Evolutionary conservation across 2,113 vertebrate genomes (phyloP).

Genomic region (Etia nguti): DNA sequence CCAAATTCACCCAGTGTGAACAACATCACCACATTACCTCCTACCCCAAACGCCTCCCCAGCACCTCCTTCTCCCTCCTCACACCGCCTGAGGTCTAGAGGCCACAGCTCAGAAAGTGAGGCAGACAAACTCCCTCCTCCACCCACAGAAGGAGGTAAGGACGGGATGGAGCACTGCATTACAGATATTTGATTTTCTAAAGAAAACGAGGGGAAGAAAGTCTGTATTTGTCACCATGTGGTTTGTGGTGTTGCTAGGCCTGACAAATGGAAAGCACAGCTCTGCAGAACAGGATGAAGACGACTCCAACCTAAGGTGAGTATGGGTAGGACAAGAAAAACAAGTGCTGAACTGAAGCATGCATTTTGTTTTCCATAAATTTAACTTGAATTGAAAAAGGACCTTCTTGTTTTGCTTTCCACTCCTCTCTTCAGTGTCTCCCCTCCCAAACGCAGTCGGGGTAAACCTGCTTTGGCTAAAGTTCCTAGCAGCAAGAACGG

Average conservation of each 20-base stretch:
- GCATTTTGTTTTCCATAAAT: neutral
- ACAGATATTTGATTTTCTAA: neutral
- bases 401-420: neutral
- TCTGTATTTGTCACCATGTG: neutral
- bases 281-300: constrained; percentile 71
- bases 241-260: constrained; percentile 63
- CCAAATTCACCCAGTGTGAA: constrained; percentile 19
- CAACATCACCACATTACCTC: constrained; percentile 34
- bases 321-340: neutral
- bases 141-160: constrained; percentile 66
- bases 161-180: neutral
- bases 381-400: neutral
- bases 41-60: constrained; percentile 33
- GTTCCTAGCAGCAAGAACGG: constrained; percentile 82
- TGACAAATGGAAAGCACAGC: constrained; percentile 81
- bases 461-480: constrained; percentile 89
- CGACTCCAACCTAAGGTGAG: constrained; percentile 78
- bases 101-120: constrained; percentile 74
- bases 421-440: constrained; percentile 61
- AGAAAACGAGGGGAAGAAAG: neutral
- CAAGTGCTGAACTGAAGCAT: neutral
- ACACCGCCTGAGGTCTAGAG: constrained; percentile 67
- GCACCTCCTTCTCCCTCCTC: constrained; percentile 46
- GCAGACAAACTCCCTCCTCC: constrained; percentile 72
- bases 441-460: constrained; percentile 87